These are phyloP conservation scores for Noctuana brunneofusca DNA, from an alignment of 2,888 invertebrate genomes.

Conservation along the genomic window DNA sequence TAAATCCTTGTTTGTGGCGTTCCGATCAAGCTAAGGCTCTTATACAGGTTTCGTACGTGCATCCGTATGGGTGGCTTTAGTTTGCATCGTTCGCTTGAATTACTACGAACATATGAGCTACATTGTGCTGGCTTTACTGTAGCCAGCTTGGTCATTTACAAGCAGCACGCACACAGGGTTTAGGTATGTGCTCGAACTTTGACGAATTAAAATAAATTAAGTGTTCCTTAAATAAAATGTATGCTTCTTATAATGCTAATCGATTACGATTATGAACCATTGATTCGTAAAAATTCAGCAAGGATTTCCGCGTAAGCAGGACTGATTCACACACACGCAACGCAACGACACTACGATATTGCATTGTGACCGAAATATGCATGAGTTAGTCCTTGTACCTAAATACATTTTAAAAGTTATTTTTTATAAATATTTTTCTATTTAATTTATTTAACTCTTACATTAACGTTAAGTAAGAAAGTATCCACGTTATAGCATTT, in stretches of 20 bases:
- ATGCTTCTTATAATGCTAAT: not conserved
- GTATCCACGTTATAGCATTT: not conserved
- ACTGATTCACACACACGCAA: too few relatives aligned
- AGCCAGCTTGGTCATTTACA: conserved; percentile 11
- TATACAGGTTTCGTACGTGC: not conserved
- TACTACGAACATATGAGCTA: not conserved
- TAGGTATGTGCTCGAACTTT: not conserved
- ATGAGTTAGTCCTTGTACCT: too few relatives aligned
- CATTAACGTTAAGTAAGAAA: too few relatives aligned
- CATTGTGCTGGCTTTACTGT: conserved; percentile 4
- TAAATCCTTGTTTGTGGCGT: not conserved
- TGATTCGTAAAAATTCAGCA: too few relatives aligned
- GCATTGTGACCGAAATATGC: too few relatives aligned
- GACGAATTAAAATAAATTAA: too few relatives aligned
- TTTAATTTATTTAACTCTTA: too few relatives aligned
- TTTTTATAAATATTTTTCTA: too few relatives aligned
- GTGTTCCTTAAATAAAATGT: conserved; percentile 8
- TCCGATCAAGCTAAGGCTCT: not conserved
- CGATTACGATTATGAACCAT: too few relatives aligned
- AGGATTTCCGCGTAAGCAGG: too few relatives aligned
- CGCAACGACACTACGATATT: too few relatives aligned
- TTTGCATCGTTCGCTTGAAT: not conserved
- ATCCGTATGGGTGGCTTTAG: not conserved
- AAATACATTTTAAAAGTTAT: too few relatives aligned
- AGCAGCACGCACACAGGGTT: not conserved